Conservation (phyloP, 2,888 invertebrate genomes). For the Nemotelus nigrinus region DNA sequence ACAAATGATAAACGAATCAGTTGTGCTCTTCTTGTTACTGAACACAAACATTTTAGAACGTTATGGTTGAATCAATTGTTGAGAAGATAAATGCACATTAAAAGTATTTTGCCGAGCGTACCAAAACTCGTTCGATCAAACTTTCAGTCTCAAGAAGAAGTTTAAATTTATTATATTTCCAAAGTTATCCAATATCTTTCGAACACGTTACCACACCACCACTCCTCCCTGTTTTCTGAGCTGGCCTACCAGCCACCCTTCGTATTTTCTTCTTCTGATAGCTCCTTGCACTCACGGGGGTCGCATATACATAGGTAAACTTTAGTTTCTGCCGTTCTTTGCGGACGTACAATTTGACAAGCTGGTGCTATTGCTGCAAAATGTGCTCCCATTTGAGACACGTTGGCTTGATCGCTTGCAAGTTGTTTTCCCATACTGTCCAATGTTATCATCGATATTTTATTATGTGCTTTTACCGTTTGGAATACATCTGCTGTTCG, state of each 20-base stretch:
- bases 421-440: too few species aligned
- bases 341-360: background rate
- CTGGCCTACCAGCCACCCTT: background rate
- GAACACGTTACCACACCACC: constrained; percentile 11
- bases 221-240: background rate
- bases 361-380: background rate
- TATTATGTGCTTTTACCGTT: constrained; percentile 38
- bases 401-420: background rate
- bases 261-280: constrained; percentile 2
- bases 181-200: constrained; percentile 33
- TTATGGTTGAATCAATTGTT: too few species aligned
- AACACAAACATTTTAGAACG: too few species aligned
- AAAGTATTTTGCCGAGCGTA: too few species aligned
- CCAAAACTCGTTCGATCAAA: too few species aligned
- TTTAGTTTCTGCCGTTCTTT: constrained; percentile 12
- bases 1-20: too few species aligned
- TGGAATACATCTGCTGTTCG: background rate
- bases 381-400: background rate
- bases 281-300: background rate
- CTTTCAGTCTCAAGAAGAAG: background rate
- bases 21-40: too few species aligned
- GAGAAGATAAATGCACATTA: too few species aligned
- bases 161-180: constrained; percentile 39
- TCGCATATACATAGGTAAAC: constrained; percentile 19
- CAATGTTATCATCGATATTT: constrained; percentile 16